Evolutionary conservation across 1,140 invertebrate genomes (phyloP).

Genomic region (Philotrypesis tridentata): DNA sequence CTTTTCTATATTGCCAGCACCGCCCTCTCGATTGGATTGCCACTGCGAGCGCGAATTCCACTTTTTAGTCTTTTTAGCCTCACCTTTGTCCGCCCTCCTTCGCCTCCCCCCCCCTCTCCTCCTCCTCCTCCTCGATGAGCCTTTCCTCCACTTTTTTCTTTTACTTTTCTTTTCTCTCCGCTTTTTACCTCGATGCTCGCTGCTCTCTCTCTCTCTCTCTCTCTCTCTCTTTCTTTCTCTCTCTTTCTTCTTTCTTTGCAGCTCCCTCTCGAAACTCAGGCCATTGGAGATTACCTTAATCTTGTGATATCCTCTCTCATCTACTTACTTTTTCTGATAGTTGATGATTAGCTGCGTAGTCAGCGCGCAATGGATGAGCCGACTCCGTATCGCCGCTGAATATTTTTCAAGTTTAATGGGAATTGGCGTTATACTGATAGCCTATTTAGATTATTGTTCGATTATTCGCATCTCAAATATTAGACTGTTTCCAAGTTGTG

Average conservation of each 20-base stretch:
- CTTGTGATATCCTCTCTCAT: neutral
- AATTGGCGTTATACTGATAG: no score
- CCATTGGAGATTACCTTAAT: conserved; percentile 33
- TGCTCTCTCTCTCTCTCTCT: neutral
- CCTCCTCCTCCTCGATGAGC: neutral
- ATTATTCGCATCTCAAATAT: no score
- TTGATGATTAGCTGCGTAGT: conserved; percentile 11
- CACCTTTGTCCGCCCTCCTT: conserved; percentile 9
- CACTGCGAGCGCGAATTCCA: neutral
- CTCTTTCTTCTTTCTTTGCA: neutral
- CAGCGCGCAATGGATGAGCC: no score
- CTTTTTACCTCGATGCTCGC: no score
- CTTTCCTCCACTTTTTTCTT: neutral
- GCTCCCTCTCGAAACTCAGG: neutral
- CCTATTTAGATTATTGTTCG: no score
- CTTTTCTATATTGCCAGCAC: neutral
- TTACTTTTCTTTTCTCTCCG: neutral
- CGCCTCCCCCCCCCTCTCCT: neutral
- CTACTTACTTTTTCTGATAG: conserved; percentile 14
- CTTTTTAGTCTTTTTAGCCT: conserved; percentile 18
- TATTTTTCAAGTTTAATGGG: neutral
- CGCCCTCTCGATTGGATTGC: conserved; percentile 52
- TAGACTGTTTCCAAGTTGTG: no score
- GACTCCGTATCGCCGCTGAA: neutral
- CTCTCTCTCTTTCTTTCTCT: neutral